Evolutionary conservation across 2,888 invertebrate genomes (phyloP), one percentile per base, ranked within the genome.

Genomic region (Platypus cylindrus): DNA sequence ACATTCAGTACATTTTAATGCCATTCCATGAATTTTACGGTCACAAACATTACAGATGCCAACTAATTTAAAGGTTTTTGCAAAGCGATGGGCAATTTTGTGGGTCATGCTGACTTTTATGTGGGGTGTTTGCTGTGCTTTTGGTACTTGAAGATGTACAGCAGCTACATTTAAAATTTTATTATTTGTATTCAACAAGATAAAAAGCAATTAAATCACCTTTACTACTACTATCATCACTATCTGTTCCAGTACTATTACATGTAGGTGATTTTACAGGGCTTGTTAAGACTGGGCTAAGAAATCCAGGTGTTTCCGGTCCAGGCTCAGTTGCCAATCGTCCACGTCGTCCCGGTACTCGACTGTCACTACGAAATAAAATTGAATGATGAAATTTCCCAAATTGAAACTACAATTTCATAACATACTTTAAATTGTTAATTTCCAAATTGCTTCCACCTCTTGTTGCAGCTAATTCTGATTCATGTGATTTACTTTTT

Each of bases 401-500:
- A 20, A 9, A 20, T 5, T 7, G 7, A 20, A 7, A 20, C 20
- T 20, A 9, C 11, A 31, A 16, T 24, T 24, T 11, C 25, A 7
- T 11, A 26, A 46, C 45, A 50, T 45, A 48, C 51, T 48, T 47
- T 23, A 48, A 30, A 27, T 42, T 37, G 25, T 43, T 44, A 7
- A 42, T 28, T 17, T 52, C 53, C 8, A 43, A 43, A 29, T 40
- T 44, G 34, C 36, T 44, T 64, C 75, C 75, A 41, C 71, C 65
- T 51, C 71, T 66, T 55, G 72, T 71, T 32, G 73, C 78, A 5
- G 76, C 80, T 41, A 89, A 69, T 60, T 90, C 89, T 9, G 86
- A 87, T 65, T 91, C 91, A 61, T 91, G 89, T 26, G 90, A 90
- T 55, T 85, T 81, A 43, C 90, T 90, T 64, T 90, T 89, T 39